phyloP scores from a whole-genome alignment of 2,113 vertebrate species.

The Chauna torquata region DNA sequence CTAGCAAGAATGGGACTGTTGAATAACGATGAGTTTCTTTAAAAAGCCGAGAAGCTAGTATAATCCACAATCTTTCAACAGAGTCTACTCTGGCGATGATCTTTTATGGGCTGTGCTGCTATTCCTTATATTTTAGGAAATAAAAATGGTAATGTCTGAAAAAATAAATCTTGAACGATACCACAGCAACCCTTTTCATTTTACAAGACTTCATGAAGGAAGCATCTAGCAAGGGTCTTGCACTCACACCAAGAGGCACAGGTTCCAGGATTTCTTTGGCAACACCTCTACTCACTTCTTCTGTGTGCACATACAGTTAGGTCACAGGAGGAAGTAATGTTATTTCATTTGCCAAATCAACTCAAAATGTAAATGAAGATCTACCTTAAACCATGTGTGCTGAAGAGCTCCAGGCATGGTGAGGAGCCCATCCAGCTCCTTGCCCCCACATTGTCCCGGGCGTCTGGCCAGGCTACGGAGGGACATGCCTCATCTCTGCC shows the following conservation, averaged over 20 bases:
- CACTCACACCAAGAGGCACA: not conserved
- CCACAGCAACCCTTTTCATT: not conserved
- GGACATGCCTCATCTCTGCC: too few relatives aligned
- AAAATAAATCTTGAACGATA: not conserved
- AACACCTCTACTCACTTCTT: too few relatives aligned
- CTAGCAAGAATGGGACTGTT: not conserved
- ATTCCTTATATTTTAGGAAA: not conserved
- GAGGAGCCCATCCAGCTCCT: not conserved
- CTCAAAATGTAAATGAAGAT: not conserved
- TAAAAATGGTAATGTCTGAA: not conserved
- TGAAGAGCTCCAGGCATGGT: not conserved
- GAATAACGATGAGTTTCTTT: constrained; percentile 15
- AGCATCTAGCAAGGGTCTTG: not conserved
- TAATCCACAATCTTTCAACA: not conserved
- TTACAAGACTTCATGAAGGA: accelerated
- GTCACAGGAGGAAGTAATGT: not conserved
- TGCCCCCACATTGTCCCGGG: not conserved
- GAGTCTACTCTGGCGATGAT: not conserved
- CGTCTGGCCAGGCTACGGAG: too few relatives aligned
- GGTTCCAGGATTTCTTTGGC: not conserved
- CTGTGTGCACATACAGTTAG: too few relatives aligned
- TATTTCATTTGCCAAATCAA: not conserved
- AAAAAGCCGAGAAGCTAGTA: not conserved
- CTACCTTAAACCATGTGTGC: not conserved
- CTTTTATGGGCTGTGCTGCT: not conserved